Evolutionary conservation across 30 jellyfish, hydroid and myxozoan genomes (phyloP).

Genomic region (Pseudorhiza aurosa): DNA sequence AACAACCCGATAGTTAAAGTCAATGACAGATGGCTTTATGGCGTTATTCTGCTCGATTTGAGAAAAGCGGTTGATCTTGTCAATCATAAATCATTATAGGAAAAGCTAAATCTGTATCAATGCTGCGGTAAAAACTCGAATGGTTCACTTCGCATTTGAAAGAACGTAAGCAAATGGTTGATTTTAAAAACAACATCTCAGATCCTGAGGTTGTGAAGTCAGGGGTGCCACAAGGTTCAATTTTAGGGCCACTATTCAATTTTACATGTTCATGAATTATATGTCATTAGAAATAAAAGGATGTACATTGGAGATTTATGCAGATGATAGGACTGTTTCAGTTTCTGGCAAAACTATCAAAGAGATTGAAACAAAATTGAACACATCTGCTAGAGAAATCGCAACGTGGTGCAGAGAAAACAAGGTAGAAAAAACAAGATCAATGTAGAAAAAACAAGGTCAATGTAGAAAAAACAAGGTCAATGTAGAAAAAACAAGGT

Average conservation of each 20-base stretch:
- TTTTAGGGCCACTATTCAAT: conserved; percentile 70
- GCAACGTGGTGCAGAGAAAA: conserved; percentile 68
- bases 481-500: too few relatives aligned
- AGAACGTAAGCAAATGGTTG: conserved; percentile 55
- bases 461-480: conserved; percentile 54
- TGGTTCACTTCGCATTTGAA: conserved; percentile 50
- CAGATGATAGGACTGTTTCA: conserved; percentile 60
- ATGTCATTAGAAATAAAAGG: conserved; percentile 33
- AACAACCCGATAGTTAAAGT: background rate
- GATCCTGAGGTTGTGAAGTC: conserved; percentile 72
- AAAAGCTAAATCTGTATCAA: conserved; percentile 36
- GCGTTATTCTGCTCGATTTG: conserved; percentile 39
- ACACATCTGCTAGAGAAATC: conserved; percentile 47
- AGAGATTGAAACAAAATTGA: conserved; percentile 54
- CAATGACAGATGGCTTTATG: background rate
- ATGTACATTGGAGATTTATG: conserved; percentile 54
- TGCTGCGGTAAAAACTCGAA: conserved; percentile 64
- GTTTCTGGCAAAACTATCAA: conserved; percentile 45
- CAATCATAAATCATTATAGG: conserved; percentile 30
- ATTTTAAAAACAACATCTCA: conserved; percentile 60
- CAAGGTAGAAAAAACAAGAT: conserved; percentile 55
- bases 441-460: conserved; percentile 23
- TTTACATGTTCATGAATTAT: conserved; percentile 63
- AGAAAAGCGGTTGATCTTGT: conserved; percentile 36
- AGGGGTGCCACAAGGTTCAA: conserved; percentile 78